phyloP scores from a whole-genome alignment of 1,140 invertebrate species.

The Augochlora pura region DNA sequence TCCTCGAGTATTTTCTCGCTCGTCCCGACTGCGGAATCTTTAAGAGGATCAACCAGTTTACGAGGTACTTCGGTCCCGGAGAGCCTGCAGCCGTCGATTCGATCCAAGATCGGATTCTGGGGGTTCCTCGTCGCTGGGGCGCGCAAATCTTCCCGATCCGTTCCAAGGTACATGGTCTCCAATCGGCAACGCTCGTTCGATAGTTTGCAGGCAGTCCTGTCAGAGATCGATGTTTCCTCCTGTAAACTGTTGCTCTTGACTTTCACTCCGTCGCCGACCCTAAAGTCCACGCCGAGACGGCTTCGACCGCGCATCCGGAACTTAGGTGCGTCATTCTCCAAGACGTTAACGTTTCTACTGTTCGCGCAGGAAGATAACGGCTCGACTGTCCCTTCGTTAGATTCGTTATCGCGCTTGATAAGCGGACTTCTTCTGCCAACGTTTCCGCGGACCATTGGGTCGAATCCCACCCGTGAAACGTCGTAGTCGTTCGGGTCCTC shows the following conservation, averaged over 20 bases:
- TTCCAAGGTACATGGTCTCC: neutral
- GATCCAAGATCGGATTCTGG: slow-evolving; percentile 12
- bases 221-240: neutral
- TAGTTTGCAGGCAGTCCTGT: neutral
- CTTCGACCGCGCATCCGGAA: neutral
- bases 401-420: too few relatives aligned
- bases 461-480: too few relatives aligned
- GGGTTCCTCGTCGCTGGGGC: neutral
- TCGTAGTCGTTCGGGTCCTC: too few relatives aligned
- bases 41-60: slow-evolving; percentile 43
- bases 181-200: too few relatives aligned
- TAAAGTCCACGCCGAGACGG: neutral
- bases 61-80: slow-evolving; percentile 20
- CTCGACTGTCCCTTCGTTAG: neutral
- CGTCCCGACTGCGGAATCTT: slow-evolving; percentile 12
- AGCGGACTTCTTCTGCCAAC: neutral
- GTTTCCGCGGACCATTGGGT: too few relatives aligned
- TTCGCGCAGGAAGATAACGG: neutral
- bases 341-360: neutral
- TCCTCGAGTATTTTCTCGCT: slow-evolving; percentile 23
- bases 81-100: neutral
- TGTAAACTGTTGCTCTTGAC: neutral
- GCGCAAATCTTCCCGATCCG: slow-evolving; percentile 22
- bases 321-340: neutral
- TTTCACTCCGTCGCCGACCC: neutral